Base-by-base conservation (phyloP, 1,140 invertebrate species). In the Yoshiicerus persimilis region DNA sequence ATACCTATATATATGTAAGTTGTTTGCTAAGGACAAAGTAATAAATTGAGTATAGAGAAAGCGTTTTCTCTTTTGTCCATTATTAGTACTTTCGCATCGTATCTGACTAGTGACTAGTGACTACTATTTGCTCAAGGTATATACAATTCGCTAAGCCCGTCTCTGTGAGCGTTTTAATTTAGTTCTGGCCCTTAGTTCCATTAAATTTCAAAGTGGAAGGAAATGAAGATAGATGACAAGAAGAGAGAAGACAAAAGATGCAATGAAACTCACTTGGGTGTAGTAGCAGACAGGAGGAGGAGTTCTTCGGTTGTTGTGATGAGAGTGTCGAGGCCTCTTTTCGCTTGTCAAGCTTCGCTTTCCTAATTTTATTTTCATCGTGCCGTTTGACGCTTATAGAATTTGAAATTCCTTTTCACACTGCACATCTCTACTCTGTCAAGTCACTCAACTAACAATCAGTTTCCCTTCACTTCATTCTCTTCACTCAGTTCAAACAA, bases 171-270 rank as follows among this genome's bases (percentile, higher is more conserved):
- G 34, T 36, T 80, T 80, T 80, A 80, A 80, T 80, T 80, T 80
- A 80, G 32, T 36, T 80, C 75, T 80, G 27, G 75, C 32, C 32
- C 32, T 36, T n/a, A 80, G 75, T 80, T 80, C 75, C 75, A 80
- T 80, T 80, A 36, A 80, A 80, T 80, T 80, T 32, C 75, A 80
- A 80, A 80, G 75, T 80, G 75, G 30, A 38, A 80, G 75, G 32
- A 80, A 80, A 38, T 38, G 30, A 80, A 34, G 32, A 80, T 80
- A 34, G 75, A 80, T 80, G 32, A 80, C 75, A 80, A 70, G 2
- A 32, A 70, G 66, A 70, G 30, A 32, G 11, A 70, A 70, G 30
- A 30, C 10, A 70, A 70, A 30, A 27, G 41, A 56, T n/a, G 41
- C 41, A 20, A 47, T 47, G 47, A n/a, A 70, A 70, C 64, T 70